Evolutionary conservation across 1,140 invertebrate species (phyloP), one percentile per base, ranked within the genome.

Genomic region (Goniozus legneri): DNA sequence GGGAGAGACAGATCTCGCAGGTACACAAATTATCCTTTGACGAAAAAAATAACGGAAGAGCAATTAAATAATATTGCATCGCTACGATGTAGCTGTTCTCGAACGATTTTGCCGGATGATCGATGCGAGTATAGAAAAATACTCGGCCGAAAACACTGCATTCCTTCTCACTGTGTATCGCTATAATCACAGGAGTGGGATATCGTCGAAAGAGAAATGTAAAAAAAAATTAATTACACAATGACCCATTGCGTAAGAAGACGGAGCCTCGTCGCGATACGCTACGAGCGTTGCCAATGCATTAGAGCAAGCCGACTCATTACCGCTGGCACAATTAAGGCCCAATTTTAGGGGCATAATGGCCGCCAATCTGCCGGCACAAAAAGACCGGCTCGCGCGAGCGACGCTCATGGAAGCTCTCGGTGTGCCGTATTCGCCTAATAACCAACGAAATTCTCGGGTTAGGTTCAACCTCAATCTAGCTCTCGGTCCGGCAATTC

Each of bases 1-100:
- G 52, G 52, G 10, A 54, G 41, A 52, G n/a, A n/a, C n/a, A n/a
- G n/a, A n/a, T n/a, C 60, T 58, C 63, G 44, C 65, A 69, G 67
- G 59, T 67, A 68, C 62, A 73, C 71, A 69, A 71, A 73, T 73
- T 73, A 71, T 73, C 65, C 54, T 65, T 59, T 66, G 67, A 71
- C 69, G 69, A 73, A 71, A 69, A n/a, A 73, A 71, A 73, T 67
- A 68, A 71, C 64, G 56, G 61, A 62, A 59, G 52, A 63, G 66
- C 71, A 73, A 71, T 73, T 73, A 73, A 73, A 71, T 73, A 69
- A 71, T 64, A 47, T 65, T 57, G 54, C 65, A 58, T 56, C 54
- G 56, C 52, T 52, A 52, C 60, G 30, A 56, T 21, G 22, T 21
- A 43, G n/a, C n/a, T n/a, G n/a, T n/a, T n/a, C n/a, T n/a, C n/a